These are phyloP conservation scores for Cosmorhoe ocellata DNA, from an alignment of 2,888 invertebrate genomes.

Conservation along the genomic window DNA sequence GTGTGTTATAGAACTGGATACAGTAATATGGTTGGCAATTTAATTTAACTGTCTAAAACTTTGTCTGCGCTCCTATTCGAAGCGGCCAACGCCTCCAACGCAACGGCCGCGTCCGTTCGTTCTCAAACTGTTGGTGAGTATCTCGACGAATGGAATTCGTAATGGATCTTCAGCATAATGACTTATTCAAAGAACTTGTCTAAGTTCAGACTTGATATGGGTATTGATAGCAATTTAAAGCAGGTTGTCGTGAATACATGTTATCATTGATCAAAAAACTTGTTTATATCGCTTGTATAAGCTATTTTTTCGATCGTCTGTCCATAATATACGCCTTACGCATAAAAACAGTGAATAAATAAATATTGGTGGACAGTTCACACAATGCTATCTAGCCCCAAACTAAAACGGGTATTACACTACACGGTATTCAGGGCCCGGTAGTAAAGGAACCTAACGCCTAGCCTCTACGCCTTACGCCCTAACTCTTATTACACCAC, in stretches of 20 bases:
- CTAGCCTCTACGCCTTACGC: no score
- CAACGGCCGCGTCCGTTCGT: constrained; percentile 17
- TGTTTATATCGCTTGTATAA: no score
- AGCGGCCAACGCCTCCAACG: constrained; percentile 24
- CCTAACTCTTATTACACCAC: no score
- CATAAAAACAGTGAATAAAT: no score
- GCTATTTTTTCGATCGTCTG: no score
- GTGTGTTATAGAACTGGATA: constrained; percentile 33
- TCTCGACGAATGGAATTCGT: not conserved
- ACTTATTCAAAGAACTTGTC: not conserved
- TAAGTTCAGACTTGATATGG: not conserved
- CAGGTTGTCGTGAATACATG: not conserved
- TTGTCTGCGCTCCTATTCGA: constrained; percentile 26
- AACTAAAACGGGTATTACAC: no score
- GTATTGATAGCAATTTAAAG: not conserved
- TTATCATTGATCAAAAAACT: not conserved
- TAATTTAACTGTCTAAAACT: constrained; percentile 37
- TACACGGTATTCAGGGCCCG: no score
- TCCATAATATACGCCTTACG: no score
- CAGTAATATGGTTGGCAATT: constrained; percentile 26
- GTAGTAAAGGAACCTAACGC: no score
- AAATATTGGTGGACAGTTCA: no score
- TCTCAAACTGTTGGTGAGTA: constrained; percentile 4
- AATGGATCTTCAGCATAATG: constrained; percentile 2
- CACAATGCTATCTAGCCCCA: no score